Evolutionary conservation across 2,113 vertebrate genomes (phyloP), one percentile per base, ranked within the genome.

Genomic region (Pseudopodoces humilis): DNA sequence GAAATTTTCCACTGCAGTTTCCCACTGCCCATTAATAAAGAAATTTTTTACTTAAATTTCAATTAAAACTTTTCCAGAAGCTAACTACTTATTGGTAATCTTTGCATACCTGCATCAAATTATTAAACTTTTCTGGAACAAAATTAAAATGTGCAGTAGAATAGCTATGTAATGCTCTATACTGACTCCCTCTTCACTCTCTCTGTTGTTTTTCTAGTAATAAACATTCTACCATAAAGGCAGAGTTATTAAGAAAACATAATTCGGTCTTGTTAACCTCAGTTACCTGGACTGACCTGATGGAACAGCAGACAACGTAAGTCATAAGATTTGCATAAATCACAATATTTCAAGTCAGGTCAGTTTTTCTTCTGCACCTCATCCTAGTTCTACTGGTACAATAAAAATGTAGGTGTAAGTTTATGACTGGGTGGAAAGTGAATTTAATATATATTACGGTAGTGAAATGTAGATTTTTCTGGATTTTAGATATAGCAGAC

Each of bases 311-410:
- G 30, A 67, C 11, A 14, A 60, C 1, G 1, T 7, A 71, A 56
- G 1, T 33, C 1, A 13, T 30, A 37, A n/a, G 15, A 27, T 41
- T 50, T 79, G 9, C 2, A 0, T 30, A 41, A 83, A 23, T 43
- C 4, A 20, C 23, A 43, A 2, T 28, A 2, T 39, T 87, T 76
- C 11, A 46, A 56, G 60, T 55, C 2, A 47, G 64, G 76, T 20
- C 4, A 17, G 7, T 16, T 31, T 5, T 65, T 27, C 0, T 6
- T 52, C 15, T 6, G 7, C 6, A 9, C 2, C 2, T 43, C 5
- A 3, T 27, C 7, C 6, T 18, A 59, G 3, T 43, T 70, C 24
- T 39, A 33, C 6, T 23, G 16, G 27, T 74, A 56, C 2, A 39
- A 25, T 39, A 56, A 58, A 72, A 88, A 37, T 15, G 11, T 46